Evolutionary conservation across 2,113 vertebrate genomes (phyloP), one percentile per base, ranked within the genome.

Genomic region (Dendropsophus ebraccatus): DNA sequence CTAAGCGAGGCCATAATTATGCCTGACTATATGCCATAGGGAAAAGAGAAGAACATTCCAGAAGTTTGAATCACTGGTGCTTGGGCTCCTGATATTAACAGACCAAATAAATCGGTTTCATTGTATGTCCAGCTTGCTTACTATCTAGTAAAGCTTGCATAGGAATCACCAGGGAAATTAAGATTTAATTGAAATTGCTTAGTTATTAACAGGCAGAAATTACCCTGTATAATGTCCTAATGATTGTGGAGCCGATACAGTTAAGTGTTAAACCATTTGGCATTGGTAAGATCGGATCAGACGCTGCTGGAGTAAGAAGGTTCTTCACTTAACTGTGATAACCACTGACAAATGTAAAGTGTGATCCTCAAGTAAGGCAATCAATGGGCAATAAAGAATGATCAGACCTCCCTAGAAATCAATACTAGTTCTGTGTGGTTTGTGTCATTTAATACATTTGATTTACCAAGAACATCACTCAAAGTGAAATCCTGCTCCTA

Each of bases 1-100:
- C 41, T 87, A 30, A 87, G 67, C 8, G 49, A 88, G 86, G 47
- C 77, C 84, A 45, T 41, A 41, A 41, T 41, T 90, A 90, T 32
- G 62, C 87, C 81, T 87, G 83, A 89, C 88, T 49, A 86, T 16
- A 23, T 41, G 41, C 56, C 58, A 47, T 5, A 32, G 56, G 28
- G 56, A 80, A 32, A 35, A 37, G 25, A 60, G 4, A 32, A 72
- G n/a, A 17, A 75, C 56, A 32, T 54, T 70, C 0, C 56, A 45
- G 58, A 8, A 56, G 47, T 76, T 52, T 76, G n/a, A 4, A 19
- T 58, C 35, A 28, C 60, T 80, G 77, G 35, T n/a, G 54, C 37
- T 80, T 25, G 35, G 78, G 56, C 78, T 81, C 58, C n/a, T 28
- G 65, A 73, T 84, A 84, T 74, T 60, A 74, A 58, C 69, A 47